Percentiles rank a stretch among this genome's conserved stretches.
Evolutionary conservation across 2,113 vertebrate species (phyloP).

Genomic region (Xiphophorus maculatus): DNA sequence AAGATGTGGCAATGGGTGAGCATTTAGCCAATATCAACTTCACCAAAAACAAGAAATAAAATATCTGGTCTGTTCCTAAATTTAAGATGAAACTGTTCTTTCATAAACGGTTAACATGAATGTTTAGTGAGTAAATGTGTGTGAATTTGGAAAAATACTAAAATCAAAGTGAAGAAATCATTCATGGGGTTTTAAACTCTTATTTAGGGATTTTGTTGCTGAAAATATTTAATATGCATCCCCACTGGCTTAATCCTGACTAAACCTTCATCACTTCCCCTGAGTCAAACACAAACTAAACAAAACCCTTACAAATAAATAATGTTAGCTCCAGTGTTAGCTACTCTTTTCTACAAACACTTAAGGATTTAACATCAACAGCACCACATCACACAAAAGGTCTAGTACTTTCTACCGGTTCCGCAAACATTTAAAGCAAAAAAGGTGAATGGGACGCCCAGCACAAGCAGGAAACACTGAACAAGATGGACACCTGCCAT

Average conservation of each 20-base stretch:
- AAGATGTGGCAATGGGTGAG: background rate
- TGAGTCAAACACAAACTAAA: conserved; percentile 11
- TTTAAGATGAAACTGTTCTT: background rate
- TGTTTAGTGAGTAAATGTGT: background rate
- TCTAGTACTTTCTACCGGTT: conserved; percentile 11
- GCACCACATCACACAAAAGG: conserved; percentile 40
- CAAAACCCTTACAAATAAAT: conserved; percentile 10
- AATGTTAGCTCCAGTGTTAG: background rate
- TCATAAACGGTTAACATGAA: background rate
- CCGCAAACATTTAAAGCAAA: conserved; percentile 53
- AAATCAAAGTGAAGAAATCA: background rate
- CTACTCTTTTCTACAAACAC: background rate
- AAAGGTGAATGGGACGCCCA: conserved; percentile 72
- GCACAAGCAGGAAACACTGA: conserved; percentile 75
- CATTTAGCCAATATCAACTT: background rate
- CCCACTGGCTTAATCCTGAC: conserved; percentile 21
- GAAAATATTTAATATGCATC: conserved; percentile 23
- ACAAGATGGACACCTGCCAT: conserved; percentile 58
- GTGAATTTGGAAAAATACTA: background rate
- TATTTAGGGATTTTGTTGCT: background rate
- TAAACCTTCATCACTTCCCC: background rate
- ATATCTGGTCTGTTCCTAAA: background rate
- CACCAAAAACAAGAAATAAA: background rate
- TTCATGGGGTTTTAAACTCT: background rate
- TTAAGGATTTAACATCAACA: conserved; percentile 2